Evolutionary conservation across 2,888 invertebrate species (phyloP).

Genomic region (Harmothoe impar): DNA sequence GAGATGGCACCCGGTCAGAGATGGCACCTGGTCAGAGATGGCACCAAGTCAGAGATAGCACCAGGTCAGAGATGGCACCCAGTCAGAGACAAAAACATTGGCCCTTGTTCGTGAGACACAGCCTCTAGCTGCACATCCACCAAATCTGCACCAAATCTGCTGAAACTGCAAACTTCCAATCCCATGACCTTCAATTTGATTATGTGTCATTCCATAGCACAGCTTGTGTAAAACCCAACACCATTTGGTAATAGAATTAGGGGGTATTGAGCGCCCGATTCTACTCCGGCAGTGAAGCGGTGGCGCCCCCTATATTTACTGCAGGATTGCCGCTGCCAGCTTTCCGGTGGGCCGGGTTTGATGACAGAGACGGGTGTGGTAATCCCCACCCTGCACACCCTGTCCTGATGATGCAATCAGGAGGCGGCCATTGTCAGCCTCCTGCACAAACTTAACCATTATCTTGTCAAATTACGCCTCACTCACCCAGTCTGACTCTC

Average conservation of each 20-base stretch:
- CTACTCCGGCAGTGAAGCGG: background rate
- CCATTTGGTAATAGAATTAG: background rate
- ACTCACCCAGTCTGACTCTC: too few relatives aligned
- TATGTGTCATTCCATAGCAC: background rate
- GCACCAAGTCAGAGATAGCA: too few relatives aligned
- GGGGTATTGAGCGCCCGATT: background rate
- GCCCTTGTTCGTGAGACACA: too few relatives aligned
- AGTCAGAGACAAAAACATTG: too few relatives aligned
- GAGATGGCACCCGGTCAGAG: too few relatives aligned
- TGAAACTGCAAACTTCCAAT: too few relatives aligned
- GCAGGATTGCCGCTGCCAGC: background rate
- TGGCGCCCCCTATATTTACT: background rate
- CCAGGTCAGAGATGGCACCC: too few relatives aligned
- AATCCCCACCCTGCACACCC: background rate
- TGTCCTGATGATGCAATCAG: background rate
- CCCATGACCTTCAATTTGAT: background rate
- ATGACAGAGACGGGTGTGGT: background rate
- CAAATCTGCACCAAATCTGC: too few relatives aligned
- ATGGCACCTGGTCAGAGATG: too few relatives aligned
- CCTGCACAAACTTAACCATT: too few relatives aligned
- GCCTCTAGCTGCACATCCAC: too few relatives aligned
- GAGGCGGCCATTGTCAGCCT: background rate
- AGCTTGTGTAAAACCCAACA: background rate
- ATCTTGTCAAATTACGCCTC: too few relatives aligned
- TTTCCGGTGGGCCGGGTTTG: background rate